Evolutionary conservation across 2,113 vertebrate species (phyloP).

Genomic region (Silurus meridionalis): DNA sequence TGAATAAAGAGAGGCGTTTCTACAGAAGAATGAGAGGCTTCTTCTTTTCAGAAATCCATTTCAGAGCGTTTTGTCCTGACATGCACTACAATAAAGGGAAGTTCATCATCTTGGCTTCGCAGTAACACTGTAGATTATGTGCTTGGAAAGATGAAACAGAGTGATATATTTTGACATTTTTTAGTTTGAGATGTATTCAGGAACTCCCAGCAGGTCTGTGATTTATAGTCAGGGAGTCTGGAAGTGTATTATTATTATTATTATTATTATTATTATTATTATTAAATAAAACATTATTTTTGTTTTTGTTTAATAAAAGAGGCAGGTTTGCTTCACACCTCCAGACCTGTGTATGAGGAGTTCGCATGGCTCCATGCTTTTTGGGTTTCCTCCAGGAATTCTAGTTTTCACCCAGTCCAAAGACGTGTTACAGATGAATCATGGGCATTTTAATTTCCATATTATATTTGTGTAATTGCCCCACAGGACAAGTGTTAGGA

Average conservation of each 20-base stretch:
- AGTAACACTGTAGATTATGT: not conserved
- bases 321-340: too few species aligned
- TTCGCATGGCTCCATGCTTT: too few species aligned
- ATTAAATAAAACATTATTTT: too few species aligned
- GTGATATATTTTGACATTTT: not conserved
- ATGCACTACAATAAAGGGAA: not conserved
- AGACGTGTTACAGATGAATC: too few species aligned
- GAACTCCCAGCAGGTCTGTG: not conserved
- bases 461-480: too few species aligned
- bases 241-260: not conserved
- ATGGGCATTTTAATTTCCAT: too few species aligned
- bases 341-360: too few species aligned
- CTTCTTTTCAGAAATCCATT: not conserved
- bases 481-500: too few species aligned
- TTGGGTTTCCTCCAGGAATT: too few species aligned
- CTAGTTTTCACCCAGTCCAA: too few species aligned
- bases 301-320: too few species aligned
- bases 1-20: not conserved
- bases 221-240: not conserved
- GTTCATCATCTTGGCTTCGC: not conserved
- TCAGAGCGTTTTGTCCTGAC: not conserved
- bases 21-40: not conserved
- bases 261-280: conserved; percentile 4
- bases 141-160: not conserved
- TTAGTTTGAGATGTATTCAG: not conserved